These are phyloP conservation scores for Hycleus phaleratus DNA, from an alignment of 1,140 invertebrate genomes.

Conservation along the genomic window DNA sequence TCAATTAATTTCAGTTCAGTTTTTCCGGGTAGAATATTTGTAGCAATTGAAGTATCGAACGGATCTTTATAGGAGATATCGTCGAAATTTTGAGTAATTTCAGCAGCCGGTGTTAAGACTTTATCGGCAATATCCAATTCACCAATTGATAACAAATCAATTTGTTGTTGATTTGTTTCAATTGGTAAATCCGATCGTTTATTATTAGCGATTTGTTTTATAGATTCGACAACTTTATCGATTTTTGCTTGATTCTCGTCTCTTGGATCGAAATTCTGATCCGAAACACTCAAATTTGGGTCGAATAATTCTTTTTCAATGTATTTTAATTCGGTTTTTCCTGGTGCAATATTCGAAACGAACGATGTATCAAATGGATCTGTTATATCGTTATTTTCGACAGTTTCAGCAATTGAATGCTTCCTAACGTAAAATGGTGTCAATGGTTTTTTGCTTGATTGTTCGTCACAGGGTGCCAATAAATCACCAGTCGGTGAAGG, in stretches of 20 bases:
- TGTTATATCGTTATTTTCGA: slow-evolving; percentile 44
- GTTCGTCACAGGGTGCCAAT: slow-evolving; percentile 40
- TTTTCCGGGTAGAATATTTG: slow-evolving; percentile 62
- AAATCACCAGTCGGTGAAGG: slow-evolving; percentile 44
- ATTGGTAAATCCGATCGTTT: slow-evolving; percentile 2
- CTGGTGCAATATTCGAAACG: slow-evolving; percentile 47
- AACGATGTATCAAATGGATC: slow-evolving; percentile 64
- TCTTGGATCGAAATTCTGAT: slow-evolving; percentile 53
- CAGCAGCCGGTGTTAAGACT: slow-evolving; percentile 48
- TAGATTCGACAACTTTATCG: slow-evolving; percentile 32
- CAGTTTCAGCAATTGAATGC: slow-evolving; percentile 47
- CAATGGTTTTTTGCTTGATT: slow-evolving; percentile 54
- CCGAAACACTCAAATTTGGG: slow-evolving; percentile 39
- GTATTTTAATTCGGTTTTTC: slow-evolving; percentile 52
- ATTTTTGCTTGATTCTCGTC: slow-evolving; percentile 38
- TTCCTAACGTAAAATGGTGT: slow-evolving; percentile 69
- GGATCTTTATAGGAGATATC: slow-evolving; percentile 55
- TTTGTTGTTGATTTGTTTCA: slow-evolving; percentile 31
- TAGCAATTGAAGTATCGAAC: slow-evolving; percentile 74
- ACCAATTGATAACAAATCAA: slow-evolving; percentile 52
- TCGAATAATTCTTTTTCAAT: slow-evolving; percentile 56
- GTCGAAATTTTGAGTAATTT: slow-evolving; percentile 37
- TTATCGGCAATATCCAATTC: slow-evolving; percentile 49
- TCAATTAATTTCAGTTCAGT: slow-evolving; percentile 68
- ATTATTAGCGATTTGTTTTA: slow-evolving; percentile 28